Conservation (phyloP, 1,140 invertebrate genomes). For the Drosophila simulans region DNA sequence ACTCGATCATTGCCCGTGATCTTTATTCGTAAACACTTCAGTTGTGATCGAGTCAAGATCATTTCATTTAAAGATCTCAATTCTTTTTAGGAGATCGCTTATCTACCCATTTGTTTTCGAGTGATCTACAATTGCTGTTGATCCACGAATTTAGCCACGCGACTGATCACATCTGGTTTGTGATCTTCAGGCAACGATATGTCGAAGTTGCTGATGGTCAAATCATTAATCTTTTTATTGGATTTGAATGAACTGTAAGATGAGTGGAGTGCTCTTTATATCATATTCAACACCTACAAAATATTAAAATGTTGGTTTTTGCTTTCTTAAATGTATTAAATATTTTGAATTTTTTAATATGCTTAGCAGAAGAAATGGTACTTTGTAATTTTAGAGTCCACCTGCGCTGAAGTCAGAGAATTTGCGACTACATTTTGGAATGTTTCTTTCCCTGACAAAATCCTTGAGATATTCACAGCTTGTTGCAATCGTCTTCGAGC, state of each 20-base stretch:
- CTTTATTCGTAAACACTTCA: conserved; percentile 38
- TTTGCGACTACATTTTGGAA: too few species aligned
- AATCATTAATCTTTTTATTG: conserved; percentile 9
- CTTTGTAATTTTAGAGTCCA: too few species aligned
- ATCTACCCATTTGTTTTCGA: conserved; percentile 31
- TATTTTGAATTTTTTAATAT: too few species aligned
- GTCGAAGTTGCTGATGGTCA: conserved; percentile 1
- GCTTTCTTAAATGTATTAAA: too few species aligned
- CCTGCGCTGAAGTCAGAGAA: too few species aligned
- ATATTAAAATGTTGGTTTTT: too few species aligned
- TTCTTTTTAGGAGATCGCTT: conserved; percentile 28
- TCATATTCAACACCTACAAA: too few species aligned
- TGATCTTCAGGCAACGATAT: conserved; percentile 19
- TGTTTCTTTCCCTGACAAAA: neutral
- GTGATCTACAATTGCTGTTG: conserved; percentile 33
- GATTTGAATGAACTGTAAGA: too few species aligned
- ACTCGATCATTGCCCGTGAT: conserved; percentile 37
- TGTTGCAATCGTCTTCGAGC: neutral
- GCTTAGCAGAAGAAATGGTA: neutral
- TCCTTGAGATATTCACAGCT: conserved; percentile 5
- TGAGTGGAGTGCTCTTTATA: neutral
- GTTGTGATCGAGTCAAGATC: conserved; percentile 41
- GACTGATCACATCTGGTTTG: conserved; percentile 24
- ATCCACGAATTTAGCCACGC: conserved; percentile 38
- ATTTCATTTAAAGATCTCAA: conserved; percentile 33